Conservation (phyloP, 1,140 invertebrate species). For the Phymastichus coffea region DNA sequence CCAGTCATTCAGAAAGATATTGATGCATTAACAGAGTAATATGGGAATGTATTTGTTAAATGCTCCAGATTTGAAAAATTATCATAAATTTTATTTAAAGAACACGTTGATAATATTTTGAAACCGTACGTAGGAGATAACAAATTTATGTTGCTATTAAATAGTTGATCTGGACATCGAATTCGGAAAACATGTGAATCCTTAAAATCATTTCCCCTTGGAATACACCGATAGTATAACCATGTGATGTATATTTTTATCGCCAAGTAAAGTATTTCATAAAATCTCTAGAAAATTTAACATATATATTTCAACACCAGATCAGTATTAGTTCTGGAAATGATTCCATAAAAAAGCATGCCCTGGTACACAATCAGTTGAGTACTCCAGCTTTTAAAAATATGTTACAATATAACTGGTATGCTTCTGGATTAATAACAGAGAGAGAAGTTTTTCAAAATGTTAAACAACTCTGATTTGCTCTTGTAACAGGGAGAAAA, state of each 20-base stretch:
- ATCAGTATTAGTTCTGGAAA: slow-evolving; percentile 6
- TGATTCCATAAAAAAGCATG: slow-evolving; percentile 29
- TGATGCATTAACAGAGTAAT: slow-evolving; percentile 16
- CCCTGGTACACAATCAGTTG: slow-evolving; percentile 26
- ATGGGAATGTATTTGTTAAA: too few species aligned
- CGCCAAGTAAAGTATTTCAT: slow-evolving; percentile 34
- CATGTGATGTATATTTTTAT: too few species aligned
- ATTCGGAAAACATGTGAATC: slow-evolving; percentile 8
- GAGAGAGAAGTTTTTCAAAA: background rate
- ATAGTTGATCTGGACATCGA: slow-evolving; percentile 31
- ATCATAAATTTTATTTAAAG: slow-evolving; percentile 18
- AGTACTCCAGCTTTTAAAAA: too few species aligned
- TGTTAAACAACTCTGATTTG: too few species aligned
- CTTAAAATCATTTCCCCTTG: slow-evolving; percentile 32
- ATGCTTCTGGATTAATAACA: background rate
- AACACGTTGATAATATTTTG: slow-evolving; percentile 22
- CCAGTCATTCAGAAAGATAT: slow-evolving; percentile 20
- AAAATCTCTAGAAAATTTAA: slow-evolving; percentile 22
- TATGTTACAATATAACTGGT: too few species aligned
- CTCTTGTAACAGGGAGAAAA: background rate
- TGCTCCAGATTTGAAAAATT: too few species aligned
- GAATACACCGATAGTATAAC: slow-evolving; percentile 29
- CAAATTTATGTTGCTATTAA: slow-evolving; percentile 30
- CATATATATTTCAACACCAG: slow-evolving; percentile 18
- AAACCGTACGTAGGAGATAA: slow-evolving; percentile 25